Base-by-base conservation (phyloP, 2,888 invertebrate species). In the Bombyx huttoni region DNA sequence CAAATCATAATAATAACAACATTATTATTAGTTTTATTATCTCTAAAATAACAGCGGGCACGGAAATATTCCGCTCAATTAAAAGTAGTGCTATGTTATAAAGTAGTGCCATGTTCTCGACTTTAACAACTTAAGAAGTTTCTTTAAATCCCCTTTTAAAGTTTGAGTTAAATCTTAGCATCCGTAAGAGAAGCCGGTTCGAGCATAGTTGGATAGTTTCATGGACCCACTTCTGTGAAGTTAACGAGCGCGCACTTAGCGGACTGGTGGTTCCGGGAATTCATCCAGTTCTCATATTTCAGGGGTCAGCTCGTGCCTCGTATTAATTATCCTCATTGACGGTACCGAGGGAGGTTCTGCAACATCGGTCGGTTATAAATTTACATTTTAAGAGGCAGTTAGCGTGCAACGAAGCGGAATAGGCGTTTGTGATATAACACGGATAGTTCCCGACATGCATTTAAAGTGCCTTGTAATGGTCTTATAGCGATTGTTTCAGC, bases 341-440 rank as follows among this genome's bases (percentile, higher is more conserved):
- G 54, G 55, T 61, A 54, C 51, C 56, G 49, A 52, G 53, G 54
- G 56, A 58, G 60, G 58, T 60, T 63, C 55, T 60, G 59, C 60
- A 63, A 61, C 65, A 65, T 64, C 58, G 66, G 59, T 65, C 56
- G 59, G 67, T 57, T 65, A 67, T 70, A 68, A 71, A 75, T 75
- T 75, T 70, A 63, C 74, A 73, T 74, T 67, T 75, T 66, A 73
- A 72, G 71, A 63, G 64, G 62, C 66, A 62, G 60, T 67, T 65
- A 69, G 64, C 65, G 66, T 73, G 73, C 73, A 74, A 59, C 61
- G 62, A 59, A 55, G 62, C 61, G 60, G 62, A 57, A 57, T 53
- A 59, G 55, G 56, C 58, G 59, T 59, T 59, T 60, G 64, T 68
- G 65, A 74, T 75, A 70, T 71, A 68, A 62, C 62, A 54, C 60